A percentile compares a stretch with the other conserved stretches of the same genome.
phyloP scores from a whole-genome alignment of 2,113 vertebrate species.

The Chloropsis cyanopogon region DNA sequence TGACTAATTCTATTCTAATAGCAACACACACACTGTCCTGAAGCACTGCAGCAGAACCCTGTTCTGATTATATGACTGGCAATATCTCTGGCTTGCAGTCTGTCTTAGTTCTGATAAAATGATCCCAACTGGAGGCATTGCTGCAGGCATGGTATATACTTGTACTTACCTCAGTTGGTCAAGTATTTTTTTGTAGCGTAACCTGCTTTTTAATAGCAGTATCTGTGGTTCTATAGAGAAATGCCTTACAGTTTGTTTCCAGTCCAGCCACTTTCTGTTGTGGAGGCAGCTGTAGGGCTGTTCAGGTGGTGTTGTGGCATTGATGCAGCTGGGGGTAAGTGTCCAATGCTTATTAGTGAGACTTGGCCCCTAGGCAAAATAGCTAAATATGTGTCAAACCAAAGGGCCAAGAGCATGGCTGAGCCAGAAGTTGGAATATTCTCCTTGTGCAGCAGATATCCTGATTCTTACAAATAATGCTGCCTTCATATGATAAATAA shows the following conservation, averaged over 20 bases:
- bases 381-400: background rate
- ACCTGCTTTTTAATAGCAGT: background rate
- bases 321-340: background rate
- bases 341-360: background rate
- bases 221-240: background rate
- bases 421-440: background rate
- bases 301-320: background rate
- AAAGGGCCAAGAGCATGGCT: background rate
- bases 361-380: background rate
- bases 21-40: background rate
- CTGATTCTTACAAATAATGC: background rate
- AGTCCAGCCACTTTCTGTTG: background rate
- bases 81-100: background rate
- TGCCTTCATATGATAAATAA: background rate
- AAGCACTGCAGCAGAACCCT: background rate
- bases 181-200: background rate
- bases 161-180: background rate
- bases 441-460: background rate
- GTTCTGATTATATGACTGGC: background rate
- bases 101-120: background rate
- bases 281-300: background rate
- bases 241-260: background rate
- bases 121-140: background rate
- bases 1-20: background rate
- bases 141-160: background rate